Conservation (phyloP, 2,113 vertebrate species). For the Anarrhichthys ocellatus region DNA sequence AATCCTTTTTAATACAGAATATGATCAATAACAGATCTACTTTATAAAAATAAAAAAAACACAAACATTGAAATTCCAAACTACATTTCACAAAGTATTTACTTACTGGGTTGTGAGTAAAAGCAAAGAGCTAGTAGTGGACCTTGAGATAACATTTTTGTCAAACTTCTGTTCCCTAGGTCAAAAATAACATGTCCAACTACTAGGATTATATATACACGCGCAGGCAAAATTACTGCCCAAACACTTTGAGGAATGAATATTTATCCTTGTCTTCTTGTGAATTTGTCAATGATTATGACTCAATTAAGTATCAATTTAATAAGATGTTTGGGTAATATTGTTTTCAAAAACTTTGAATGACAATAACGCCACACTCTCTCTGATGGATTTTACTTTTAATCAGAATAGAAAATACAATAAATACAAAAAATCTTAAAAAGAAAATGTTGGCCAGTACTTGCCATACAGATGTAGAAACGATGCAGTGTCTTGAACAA, state of each 20-base stretch:
- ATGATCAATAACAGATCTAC: neutral
- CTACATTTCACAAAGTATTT: neutral
- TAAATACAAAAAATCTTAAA: constrained; percentile 1
- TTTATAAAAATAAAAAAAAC: too few species aligned
- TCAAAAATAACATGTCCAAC: neutral
- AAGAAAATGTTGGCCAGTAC: neutral
- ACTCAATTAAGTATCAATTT: neutral
- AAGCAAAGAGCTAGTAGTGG: neutral
- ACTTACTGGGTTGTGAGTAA: neutral
- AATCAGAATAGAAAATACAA: constrained; percentile 29
- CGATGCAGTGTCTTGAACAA: constrained; percentile 8
- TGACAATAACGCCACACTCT: neutral
- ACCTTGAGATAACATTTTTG: neutral
- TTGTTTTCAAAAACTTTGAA: neutral
- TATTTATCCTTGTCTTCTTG: neutral
- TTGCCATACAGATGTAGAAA: constrained; percentile 15
- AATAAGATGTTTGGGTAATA: neutral
- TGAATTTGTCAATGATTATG: neutral
- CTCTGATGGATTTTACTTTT: neutral
- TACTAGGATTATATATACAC: neutral
- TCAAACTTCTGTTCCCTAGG: neutral
- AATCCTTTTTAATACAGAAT: neutral
- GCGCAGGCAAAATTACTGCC: neutral
- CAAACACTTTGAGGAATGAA: neutral
- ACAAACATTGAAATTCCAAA: neutral